Evolutionary conservation across 2,888 invertebrate species (phyloP).

Genomic region (Nycteola revayana): DNA sequence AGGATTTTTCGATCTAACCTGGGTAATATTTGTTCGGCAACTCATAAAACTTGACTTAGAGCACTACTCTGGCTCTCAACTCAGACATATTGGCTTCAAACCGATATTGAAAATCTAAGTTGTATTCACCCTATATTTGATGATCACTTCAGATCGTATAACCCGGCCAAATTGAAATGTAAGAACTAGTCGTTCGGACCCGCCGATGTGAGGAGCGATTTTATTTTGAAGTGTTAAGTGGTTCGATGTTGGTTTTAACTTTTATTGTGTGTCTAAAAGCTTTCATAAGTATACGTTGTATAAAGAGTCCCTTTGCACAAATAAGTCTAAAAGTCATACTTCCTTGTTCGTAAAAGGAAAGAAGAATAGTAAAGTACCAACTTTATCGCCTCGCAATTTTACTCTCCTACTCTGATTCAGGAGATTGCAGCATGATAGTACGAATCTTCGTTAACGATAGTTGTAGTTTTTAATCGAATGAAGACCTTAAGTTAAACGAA

Average conservation of each 20-base stretch:
- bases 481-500: too few relatives aligned
- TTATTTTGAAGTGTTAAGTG: conserved; percentile 18
- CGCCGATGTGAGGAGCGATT: conserved; percentile 21
- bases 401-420: too few relatives aligned
- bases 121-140: conserved; percentile 57
- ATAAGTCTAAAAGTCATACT: too few relatives aligned
- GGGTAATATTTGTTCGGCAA: conserved; percentile 42
- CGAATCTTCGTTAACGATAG: too few relatives aligned
- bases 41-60: conserved; percentile 69
- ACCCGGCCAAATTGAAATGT: conserved; percentile 43
- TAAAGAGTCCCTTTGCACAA: too few relatives aligned
- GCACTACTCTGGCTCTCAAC: conserved; percentile 43
- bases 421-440: too few relatives aligned
- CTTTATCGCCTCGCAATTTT: too few relatives aligned
- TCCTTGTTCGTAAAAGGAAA: too few relatives aligned
- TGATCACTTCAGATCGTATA: conserved; percentile 53
- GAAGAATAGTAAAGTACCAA: too few relatives aligned
- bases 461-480: too few relatives aligned
- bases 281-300: too few relatives aligned
- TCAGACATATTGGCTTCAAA: conserved; percentile 53
- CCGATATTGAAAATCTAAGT: conserved; percentile 60
- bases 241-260: conserved; percentile 5
- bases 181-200: conserved; percentile 10
- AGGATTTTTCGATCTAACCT: conserved; percentile 28
- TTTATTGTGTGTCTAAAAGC: background rate